Evolutionary conservation across 2,888 invertebrate species (phyloP).

Genomic region (Linnaemya vulpina): DNA sequence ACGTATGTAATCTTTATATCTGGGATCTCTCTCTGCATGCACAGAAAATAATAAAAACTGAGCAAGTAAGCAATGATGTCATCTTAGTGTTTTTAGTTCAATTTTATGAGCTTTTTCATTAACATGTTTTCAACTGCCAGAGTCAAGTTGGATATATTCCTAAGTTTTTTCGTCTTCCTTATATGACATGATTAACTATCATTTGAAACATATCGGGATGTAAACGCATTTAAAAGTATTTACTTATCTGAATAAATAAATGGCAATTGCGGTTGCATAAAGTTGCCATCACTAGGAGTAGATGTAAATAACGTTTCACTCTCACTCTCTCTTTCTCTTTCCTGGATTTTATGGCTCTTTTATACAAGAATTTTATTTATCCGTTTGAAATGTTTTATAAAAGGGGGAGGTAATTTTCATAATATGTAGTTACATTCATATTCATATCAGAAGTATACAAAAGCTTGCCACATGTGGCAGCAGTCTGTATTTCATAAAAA

Average conservation of each 20-base stretch:
- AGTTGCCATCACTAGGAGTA: slow-evolving; percentile 6
- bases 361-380: neutral
- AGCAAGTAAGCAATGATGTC: neutral
- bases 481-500: slow-evolving; percentile 40
- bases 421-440: neutral
- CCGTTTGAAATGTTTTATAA: neutral
- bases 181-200: too few relatives aligned
- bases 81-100: neutral
- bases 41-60: slow-evolving; percentile 10
- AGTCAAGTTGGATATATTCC: too few relatives aligned
- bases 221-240: too few relatives aligned
- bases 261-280: neutral
- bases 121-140: neutral
- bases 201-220: too few relatives aligned
- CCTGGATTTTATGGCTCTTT: neutral
- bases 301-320: slow-evolving; percentile 43
- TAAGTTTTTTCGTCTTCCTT: too few relatives aligned
- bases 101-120: neutral
- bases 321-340: slow-evolving; percentile 2
- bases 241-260: too few relatives aligned
- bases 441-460: slow-evolving; percentile 1
- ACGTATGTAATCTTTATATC: slow-evolving; percentile 50
- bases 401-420: neutral
- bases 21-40: slow-evolving; percentile 43
- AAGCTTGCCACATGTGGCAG: slow-evolving; percentile 33